Conservation (phyloP, 2,888 invertebrate genomes). For the Tuberolachnus salignus region DNA sequence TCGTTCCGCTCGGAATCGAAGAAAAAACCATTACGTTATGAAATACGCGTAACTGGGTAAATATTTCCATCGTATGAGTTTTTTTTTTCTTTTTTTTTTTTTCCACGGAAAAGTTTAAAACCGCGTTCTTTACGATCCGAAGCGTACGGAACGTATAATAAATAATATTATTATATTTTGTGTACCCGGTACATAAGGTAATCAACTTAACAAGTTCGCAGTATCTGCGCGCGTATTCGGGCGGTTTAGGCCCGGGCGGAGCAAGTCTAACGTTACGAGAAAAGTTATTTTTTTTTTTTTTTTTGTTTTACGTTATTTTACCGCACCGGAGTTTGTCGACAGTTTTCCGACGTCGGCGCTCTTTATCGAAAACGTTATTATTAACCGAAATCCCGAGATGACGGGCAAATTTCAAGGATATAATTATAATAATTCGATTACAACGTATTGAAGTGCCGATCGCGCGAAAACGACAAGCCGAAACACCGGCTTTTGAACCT, state of each 20-base stretch:
- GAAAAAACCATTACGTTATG: background rate
- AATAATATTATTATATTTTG: background rate
- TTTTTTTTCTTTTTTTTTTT: no score
- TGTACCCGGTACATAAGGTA: background rate
- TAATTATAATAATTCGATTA: no score
- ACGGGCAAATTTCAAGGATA: no score
- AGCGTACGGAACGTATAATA: no score
- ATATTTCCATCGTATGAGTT: background rate
- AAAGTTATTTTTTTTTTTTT: no score
- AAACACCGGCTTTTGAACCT: no score
- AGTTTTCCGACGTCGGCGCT: background rate
- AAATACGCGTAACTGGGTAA: background rate
- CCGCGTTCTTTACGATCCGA: background rate
- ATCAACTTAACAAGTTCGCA: conserved; percentile 19
- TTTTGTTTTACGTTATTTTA: no score
- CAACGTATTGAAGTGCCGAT: no score
- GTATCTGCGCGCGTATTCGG: background rate
- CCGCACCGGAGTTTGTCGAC: conserved; percentile 6
- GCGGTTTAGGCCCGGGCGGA: background rate
- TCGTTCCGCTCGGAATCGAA: no score
- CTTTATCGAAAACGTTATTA: no score
- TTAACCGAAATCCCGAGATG: no score
- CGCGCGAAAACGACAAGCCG: no score
- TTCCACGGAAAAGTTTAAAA: background rate
- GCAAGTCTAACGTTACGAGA: background rate